Conservation (phyloP, 2,113 vertebrate genomes). For the Nothocercus julius region DNA sequence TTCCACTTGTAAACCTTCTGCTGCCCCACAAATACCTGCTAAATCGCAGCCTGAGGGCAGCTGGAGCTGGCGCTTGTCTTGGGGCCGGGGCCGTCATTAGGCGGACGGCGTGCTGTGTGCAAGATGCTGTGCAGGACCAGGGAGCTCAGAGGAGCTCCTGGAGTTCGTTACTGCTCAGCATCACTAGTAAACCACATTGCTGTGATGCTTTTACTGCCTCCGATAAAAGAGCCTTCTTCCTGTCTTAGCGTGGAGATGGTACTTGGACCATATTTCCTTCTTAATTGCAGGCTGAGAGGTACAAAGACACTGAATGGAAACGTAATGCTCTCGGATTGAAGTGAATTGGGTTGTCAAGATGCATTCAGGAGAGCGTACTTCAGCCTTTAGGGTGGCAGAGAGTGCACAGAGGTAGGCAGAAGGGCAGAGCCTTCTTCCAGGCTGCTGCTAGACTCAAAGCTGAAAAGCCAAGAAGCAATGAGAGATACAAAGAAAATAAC, state of each 20-base stretch:
- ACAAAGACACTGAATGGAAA: constrained; percentile 40
- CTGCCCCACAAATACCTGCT: background rate
- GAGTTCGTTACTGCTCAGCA: background rate
- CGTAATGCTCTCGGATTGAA: background rate
- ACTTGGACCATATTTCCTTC: constrained; percentile 46
- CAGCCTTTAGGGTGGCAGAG: background rate
- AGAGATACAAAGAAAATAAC: background rate
- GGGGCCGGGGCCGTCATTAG: background rate
- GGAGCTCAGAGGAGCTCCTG: background rate
- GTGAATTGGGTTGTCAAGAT: constrained; percentile 43
- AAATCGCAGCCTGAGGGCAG: background rate
- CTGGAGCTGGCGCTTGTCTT: background rate
- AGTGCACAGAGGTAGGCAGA: background rate
- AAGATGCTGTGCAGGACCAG: background rate
- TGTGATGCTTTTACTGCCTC: background rate
- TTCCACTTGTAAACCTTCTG: background rate
- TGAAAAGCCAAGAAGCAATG: background rate
- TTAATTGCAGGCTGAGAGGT: constrained; percentile 19
- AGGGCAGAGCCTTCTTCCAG: background rate
- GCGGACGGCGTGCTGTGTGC: rapidly evolving
- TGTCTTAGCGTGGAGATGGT: background rate
- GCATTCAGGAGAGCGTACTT: background rate
- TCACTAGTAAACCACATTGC: background rate
- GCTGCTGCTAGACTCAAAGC: background rate
- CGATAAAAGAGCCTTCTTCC: background rate